phyloP scores from a whole-genome alignment of 1,140 invertebrate species.

The Amyelois transitella region DNA sequence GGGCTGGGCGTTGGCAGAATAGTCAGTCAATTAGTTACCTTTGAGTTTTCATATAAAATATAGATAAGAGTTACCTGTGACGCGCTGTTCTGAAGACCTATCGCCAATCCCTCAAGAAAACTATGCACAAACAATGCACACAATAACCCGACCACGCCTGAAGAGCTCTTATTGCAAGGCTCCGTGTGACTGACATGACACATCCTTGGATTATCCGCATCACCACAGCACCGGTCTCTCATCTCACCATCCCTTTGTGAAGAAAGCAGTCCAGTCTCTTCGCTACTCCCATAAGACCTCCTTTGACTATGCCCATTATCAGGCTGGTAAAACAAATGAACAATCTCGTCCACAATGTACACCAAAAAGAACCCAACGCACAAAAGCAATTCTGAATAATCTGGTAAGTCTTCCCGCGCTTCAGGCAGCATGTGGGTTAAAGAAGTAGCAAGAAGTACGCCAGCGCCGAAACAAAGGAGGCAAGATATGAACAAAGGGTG shows the following conservation, averaged over 20 bases:
- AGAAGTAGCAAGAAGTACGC: conserved; percentile 88
- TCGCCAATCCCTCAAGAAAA: conserved; percentile 87
- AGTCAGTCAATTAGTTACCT: no score
- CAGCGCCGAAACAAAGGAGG: conserved; percentile 87
- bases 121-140: conserved; percentile 85
- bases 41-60: neutral
- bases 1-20: no score
- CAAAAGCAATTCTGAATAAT: conserved; percentile 81
- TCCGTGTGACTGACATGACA: conserved; percentile 79
- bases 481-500: conserved; percentile 78
- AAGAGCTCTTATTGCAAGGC: conserved; percentile 75
- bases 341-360: conserved; percentile 85
- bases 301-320: neutral
- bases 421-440: conserved; percentile 90
- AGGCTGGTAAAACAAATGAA: conserved; percentile 77
- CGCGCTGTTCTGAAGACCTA: conserved; percentile 81
- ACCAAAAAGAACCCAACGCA: conserved; percentile 87
- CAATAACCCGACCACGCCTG: conserved; percentile 77
- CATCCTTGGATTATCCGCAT: conserved; percentile 73
- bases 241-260: conserved; percentile 32
- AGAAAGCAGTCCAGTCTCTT: conserved; percentile 32
- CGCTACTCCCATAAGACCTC: conserved; percentile 41
- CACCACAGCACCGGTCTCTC: conserved; percentile 48
- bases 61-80: conserved; percentile 72
- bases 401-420: conserved; percentile 75